Percentiles rank a stretch among this genome's conserved stretches.
Evolutionary conservation across 2,113 vertebrate genomes (phyloP).

Genomic region (Cyanoderma ruficeps): DNA sequence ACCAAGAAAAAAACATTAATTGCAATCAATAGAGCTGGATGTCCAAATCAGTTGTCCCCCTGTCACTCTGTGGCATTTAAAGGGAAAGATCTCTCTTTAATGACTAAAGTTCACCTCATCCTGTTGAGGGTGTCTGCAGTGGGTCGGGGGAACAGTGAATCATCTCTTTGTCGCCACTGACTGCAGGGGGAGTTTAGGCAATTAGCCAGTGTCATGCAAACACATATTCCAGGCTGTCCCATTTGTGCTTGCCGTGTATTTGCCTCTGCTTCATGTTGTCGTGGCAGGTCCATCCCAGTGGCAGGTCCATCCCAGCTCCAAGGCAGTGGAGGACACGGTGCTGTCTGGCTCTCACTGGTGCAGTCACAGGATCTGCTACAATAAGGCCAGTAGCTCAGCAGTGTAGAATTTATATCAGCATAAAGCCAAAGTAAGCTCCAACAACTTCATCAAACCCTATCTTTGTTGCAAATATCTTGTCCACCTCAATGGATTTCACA

Average conservation of each 20-base stretch:
- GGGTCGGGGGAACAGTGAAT: not conserved
- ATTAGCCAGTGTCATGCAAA: not conserved
- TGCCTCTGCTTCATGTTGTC: not conserved
- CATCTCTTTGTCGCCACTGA: not conserved
- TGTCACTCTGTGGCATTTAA: not conserved
- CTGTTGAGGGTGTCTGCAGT: not conserved
- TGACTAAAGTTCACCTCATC: not conserved
- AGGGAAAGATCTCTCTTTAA: not conserved
- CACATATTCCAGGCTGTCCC: not conserved
- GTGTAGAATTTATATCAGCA: not conserved
- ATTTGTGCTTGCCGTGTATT: not conserved
- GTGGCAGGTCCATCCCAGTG: not conserved
- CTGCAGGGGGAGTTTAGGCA: not conserved
- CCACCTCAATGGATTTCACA: not conserved
- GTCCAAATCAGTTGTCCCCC: not conserved
- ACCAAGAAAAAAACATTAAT: not conserved
- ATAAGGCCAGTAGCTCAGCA: not conserved
- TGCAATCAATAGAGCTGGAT: not conserved
- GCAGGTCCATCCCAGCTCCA: not conserved
- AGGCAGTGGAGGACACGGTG: not conserved
- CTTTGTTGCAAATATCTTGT: not conserved
- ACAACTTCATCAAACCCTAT: not conserved
- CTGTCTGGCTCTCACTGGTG: not conserved
- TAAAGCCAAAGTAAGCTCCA: not conserved
- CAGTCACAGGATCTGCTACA: not conserved